phyloP scores from a whole-genome alignment of 2,888 invertebrate species.

The Hypomecis punctinalis region DNA sequence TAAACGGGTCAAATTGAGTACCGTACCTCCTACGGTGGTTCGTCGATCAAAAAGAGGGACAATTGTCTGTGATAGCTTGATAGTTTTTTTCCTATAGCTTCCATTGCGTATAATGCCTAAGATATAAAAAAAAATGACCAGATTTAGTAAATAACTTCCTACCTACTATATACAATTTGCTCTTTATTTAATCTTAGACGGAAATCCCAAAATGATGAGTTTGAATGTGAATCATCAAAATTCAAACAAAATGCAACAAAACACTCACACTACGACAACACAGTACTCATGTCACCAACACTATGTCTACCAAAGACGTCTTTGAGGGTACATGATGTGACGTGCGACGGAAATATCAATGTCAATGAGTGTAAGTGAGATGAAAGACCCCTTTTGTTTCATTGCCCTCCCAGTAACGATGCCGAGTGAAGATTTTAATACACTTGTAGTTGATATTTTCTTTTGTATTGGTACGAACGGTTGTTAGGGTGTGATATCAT shows the following conservation, averaged over 20 bases:
- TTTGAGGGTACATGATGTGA: conserved; percentile 73
- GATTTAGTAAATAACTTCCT: background rate
- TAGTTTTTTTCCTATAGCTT: too few relatives aligned
- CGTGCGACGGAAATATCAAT: conserved; percentile 68
- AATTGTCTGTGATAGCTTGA: too few relatives aligned
- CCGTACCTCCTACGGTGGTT: too few relatives aligned
- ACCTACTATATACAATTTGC: background rate
- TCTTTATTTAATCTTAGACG: background rate
- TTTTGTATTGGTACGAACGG: conserved; percentile 47
- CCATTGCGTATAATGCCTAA: too few relatives aligned
- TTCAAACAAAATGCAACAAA: conserved; percentile 55
- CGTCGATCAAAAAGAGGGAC: too few relatives aligned
- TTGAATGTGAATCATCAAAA: conserved; percentile 40
- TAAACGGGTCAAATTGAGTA: too few relatives aligned
- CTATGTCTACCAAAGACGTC: conserved; percentile 70
- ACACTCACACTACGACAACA: conserved; percentile 54
- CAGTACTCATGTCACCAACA: conserved; percentile 66
- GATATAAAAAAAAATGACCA: too few relatives aligned
- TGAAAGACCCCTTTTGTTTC: conserved; percentile 75
- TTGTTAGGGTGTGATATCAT: conserved; percentile 37
- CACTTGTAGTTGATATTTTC: conserved; percentile 75
- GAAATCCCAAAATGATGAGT: conserved; percentile 50
- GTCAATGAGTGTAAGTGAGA: conserved; percentile 60
- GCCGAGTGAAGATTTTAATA: conserved; percentile 76
- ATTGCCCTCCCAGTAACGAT: conserved; percentile 76